Evolutionary conservation across 2,797 vertebrate genomes (phyloP).

Genomic region (Danio kyathit): DNA sequence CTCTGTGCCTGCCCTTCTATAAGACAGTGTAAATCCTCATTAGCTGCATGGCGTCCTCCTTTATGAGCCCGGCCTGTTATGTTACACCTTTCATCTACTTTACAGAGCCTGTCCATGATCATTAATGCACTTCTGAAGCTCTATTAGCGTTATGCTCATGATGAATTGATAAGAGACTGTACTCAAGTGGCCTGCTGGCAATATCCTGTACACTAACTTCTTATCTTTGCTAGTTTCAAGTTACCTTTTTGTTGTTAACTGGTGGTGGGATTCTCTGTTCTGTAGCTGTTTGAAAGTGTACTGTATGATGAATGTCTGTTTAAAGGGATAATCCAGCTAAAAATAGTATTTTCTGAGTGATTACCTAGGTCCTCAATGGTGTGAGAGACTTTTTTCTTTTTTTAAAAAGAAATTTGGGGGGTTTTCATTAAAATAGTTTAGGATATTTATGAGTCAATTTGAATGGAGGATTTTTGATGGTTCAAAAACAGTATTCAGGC

Average conservation of each 20-base stretch:
- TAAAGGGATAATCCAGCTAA: background rate
- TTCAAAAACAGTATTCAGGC: too few relatives aligned
- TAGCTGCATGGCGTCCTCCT: slow-evolving; percentile 84
- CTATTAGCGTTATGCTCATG: slow-evolving; percentile 83
- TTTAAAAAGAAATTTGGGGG: too few relatives aligned
- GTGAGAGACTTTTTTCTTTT: too few relatives aligned
- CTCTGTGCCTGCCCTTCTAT: slow-evolving; percentile 82
- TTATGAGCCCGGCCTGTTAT: slow-evolving; percentile 79
- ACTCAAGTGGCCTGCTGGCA: slow-evolving; percentile 80
- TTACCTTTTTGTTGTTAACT: slow-evolving; percentile 66
- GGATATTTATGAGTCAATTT: too few relatives aligned
- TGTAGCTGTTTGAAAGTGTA: slow-evolving; percentile 56
- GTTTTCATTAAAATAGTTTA: too few relatives aligned
- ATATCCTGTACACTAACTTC: slow-evolving; percentile 73
- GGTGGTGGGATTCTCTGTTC: slow-evolving; percentile 69
- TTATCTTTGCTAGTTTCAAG: slow-evolving; percentile 62
- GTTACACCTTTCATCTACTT: slow-evolving; percentile 87
- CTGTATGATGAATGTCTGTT: background rate
- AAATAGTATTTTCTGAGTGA: too few relatives aligned
- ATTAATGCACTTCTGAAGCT: slow-evolving; percentile 84
- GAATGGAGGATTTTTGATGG: too few relatives aligned
- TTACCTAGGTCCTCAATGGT: too few relatives aligned
- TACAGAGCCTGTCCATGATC: slow-evolving; percentile 82
- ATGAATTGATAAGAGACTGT: slow-evolving; percentile 81
- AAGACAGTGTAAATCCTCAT: slow-evolving; percentile 85